These are phyloP conservation scores for Drosophila cyrtoloma DNA, from an alignment of 2,888 invertebrate species.

Conservation along the genomic window DNA sequence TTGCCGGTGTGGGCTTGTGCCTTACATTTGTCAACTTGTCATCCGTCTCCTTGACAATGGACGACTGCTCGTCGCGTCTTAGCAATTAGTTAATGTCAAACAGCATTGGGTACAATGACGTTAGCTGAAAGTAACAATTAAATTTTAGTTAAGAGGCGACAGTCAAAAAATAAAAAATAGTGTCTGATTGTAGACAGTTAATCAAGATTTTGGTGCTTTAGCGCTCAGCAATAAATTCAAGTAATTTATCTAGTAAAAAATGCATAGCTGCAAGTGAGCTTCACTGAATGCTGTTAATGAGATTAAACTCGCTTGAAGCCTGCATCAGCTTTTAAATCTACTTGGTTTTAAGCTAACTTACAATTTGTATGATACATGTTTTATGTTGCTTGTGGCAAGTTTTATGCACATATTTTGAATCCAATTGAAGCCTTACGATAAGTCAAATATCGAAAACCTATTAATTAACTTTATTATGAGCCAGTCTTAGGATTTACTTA, in stretches of 20 bases:
- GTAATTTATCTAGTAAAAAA: not conserved
- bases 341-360: too few relatives aligned
- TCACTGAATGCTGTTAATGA: not conserved
- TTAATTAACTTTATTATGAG: not conserved
- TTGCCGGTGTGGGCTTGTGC: slow-evolving; percentile 8
- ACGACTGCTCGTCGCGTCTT: slow-evolving; percentile 36
- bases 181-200: slow-evolving; percentile 10
- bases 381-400: not conserved
- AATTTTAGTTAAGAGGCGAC: slow-evolving; percentile 22
- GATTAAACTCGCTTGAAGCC: not conserved
- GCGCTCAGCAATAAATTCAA: not conserved
- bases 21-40: slow-evolving; percentile 64
- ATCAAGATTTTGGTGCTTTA: slow-evolving; percentile 8
- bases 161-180: not conserved
- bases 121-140: slow-evolving; percentile 47
- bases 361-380: not conserved
- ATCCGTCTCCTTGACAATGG: slow-evolving; percentile 47
- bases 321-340: too few relatives aligned
- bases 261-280: not conserved
- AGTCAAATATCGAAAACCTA: not conserved
- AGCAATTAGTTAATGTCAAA: slow-evolving; percentile 79
- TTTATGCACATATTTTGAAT: not conserved
- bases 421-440: not conserved
- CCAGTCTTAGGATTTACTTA: not conserved
- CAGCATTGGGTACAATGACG: slow-evolving; percentile 46